Percentiles rank a stretch among this genome's conserved stretches.
Evolutionary conservation across 2,797 vertebrate species (phyloP).

Genomic region (Sarcoramphus papa): DNA sequence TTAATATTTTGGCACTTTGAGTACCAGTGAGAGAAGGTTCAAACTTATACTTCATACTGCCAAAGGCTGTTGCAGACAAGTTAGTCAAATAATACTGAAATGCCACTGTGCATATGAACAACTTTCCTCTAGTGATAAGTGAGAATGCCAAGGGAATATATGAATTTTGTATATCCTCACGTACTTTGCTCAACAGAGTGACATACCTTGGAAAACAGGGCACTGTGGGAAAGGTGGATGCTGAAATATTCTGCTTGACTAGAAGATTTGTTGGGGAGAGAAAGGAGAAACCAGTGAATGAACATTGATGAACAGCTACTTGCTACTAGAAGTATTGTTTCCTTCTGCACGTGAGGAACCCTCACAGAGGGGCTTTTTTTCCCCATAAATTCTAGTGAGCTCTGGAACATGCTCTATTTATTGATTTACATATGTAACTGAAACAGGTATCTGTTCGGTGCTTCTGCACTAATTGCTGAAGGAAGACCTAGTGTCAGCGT

Average conservation of each 20-base stretch:
- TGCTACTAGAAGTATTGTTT: not conserved
- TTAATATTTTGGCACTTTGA: not conserved
- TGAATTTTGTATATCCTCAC: not conserved
- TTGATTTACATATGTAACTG: not conserved
- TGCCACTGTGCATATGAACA: not conserved
- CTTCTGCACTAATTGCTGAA: not conserved
- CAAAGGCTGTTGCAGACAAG: not conserved
- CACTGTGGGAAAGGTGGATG: not conserved
- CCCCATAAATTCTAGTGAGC: not conserved
- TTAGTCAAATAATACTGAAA: not conserved
- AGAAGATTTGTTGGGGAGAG: not conserved
- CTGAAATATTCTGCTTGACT: not conserved
- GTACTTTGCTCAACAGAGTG: not conserved
- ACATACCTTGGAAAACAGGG: not conserved
- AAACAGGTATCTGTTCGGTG: not conserved
- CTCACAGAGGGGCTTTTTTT: not conserved
- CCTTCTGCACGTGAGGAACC: not conserved
- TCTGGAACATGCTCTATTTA: not conserved
- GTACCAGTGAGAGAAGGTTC: not conserved
- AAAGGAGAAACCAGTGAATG: not conserved
- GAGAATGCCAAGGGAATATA: not conserved
- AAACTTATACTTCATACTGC: not conserved
- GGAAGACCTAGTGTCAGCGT: not conserved
- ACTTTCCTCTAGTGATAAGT: not conserved
- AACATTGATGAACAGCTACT: not conserved